Evolutionary conservation across 2,797 vertebrate genomes (phyloP).

Genomic region (Coccyzus lansbergi): DNA sequence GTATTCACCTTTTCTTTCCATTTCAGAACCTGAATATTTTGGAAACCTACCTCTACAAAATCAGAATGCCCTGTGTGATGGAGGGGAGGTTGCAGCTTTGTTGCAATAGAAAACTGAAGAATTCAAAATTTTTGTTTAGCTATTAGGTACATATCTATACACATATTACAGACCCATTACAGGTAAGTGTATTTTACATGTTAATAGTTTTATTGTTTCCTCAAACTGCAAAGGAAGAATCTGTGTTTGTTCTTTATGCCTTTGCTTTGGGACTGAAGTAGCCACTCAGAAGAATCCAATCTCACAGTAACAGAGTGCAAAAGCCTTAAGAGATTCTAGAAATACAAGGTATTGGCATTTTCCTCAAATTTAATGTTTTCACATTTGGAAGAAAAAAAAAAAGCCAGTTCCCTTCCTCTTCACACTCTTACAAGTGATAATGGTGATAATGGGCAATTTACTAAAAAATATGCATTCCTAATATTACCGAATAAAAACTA

Average conservation of each 20-base stretch:
- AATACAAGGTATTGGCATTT: not conserved
- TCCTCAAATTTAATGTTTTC: not conserved
- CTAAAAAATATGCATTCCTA: not conserved
- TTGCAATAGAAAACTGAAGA: not conserved
- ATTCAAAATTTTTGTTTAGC: not conserved
- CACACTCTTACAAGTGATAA: not conserved
- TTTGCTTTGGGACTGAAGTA: not conserved
- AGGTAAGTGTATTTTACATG: not conserved
- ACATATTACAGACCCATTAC: not conserved
- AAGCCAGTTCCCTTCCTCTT: not conserved
- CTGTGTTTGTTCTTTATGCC: not conserved
- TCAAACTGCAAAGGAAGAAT: not conserved
- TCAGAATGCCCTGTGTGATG: not conserved
- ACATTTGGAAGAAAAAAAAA: not conserved
- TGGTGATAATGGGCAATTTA: not conserved
- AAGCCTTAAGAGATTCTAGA: not conserved
- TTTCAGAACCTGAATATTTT: not conserved
- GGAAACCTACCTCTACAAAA: not conserved
- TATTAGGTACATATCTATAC: not conserved
- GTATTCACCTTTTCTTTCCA: not conserved
- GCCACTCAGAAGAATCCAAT: not conserved
- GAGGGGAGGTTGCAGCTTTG: not conserved
- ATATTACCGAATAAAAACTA: not conserved
- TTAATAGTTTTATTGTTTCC: not conserved
- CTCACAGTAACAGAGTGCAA: not conserved